Conservation (phyloP, 2,797 vertebrate species). For the Hydrophis major region DNA sequence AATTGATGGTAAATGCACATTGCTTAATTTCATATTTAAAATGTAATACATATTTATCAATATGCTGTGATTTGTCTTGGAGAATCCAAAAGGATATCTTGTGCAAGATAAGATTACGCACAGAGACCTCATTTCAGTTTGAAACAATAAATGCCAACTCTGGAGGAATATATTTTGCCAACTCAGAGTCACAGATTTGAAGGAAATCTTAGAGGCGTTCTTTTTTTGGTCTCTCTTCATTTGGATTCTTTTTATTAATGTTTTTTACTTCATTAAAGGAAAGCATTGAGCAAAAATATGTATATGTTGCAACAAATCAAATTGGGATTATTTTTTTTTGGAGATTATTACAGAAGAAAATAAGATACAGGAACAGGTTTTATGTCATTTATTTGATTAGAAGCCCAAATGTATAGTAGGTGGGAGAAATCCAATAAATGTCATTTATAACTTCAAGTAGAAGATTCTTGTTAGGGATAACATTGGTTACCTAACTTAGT, state of each 20-base stretch:
- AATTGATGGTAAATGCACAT: neutral
- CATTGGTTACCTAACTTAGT: too few species aligned
- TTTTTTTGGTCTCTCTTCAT: neutral
- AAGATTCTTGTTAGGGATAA: neutral
- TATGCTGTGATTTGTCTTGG: neutral
- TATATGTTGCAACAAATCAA: neutral
- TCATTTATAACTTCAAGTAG: neutral
- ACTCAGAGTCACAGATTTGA: neutral
- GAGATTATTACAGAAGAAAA: neutral
- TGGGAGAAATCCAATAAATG: constrained; percentile 7
- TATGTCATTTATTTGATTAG: constrained; percentile 4
- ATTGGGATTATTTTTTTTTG: neutral
- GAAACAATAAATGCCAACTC: neutral
- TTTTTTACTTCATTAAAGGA: neutral
- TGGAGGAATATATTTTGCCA: neutral
- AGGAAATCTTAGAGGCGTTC: neutral
- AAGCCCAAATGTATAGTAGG: neutral
- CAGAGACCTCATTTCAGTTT: neutral
- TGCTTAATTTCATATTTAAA: neutral
- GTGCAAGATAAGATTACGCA: neutral
- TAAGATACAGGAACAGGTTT: neutral
- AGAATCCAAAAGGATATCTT: neutral
- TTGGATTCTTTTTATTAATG: neutral
- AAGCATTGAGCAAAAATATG: neutral
- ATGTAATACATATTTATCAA: neutral